These are phyloP conservation scores for Philaenus spumarius DNA, from an alignment of 1,140 invertebrate species.

Conservation along the genomic window DNA sequence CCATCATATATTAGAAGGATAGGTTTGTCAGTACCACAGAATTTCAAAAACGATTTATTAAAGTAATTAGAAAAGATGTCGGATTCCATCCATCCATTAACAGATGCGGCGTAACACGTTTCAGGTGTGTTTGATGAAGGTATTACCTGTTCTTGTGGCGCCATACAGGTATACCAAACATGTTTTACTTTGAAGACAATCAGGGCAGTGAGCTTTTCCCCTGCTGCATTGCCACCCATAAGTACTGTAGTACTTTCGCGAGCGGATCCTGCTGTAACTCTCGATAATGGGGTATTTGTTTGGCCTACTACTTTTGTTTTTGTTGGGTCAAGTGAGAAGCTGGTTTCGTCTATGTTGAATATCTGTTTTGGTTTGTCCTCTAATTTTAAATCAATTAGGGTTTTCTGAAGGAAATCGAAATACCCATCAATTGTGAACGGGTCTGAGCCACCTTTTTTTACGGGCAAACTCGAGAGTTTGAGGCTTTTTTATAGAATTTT, in stretches of 20 bases:
- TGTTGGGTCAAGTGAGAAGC: not conserved
- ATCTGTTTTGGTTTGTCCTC: no score
- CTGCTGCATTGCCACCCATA: not conserved
- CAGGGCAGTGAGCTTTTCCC: not conserved
- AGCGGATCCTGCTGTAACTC: not conserved
- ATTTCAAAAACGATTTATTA: not conserved
- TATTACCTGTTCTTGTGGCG: no score
- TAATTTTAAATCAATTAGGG: no score
- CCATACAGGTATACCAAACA: not conserved
- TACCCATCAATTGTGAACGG: no score
- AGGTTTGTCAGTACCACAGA: not conserved
- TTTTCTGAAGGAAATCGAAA: no score
- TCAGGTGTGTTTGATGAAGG: not conserved
- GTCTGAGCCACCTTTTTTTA: no score
- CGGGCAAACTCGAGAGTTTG: no score
- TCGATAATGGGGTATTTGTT: not conserved
- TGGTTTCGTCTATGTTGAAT: not conserved
- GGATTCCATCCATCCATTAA: slow-evolving; percentile 9
- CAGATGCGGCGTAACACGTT: not conserved
- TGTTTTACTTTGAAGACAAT: no score
- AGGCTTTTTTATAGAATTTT: no score
- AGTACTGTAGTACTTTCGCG: not conserved
- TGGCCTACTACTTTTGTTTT: not conserved
- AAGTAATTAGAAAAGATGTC: slow-evolving; percentile 3
- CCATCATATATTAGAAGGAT: slow-evolving; percentile 1